Percentiles rank a stretch among this genome's conserved stretches.
phyloP scores from a whole-genome alignment of 2,797 vertebrate species.

The Crypturellus tataupa region DNA sequence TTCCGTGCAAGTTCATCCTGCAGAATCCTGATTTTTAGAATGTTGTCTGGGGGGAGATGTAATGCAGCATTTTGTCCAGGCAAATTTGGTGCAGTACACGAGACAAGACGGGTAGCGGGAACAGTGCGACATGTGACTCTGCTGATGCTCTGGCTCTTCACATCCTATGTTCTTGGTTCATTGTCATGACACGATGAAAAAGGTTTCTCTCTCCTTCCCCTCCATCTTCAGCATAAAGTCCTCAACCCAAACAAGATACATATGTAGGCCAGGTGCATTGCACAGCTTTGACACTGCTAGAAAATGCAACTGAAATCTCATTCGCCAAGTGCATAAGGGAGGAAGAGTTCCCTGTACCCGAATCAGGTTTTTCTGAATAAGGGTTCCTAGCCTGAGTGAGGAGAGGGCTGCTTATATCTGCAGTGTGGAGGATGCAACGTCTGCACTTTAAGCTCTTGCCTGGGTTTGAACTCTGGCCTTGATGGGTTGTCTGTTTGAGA shows the following conservation, averaged over 20 bases:
- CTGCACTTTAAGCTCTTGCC: background rate
- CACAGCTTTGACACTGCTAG: background rate
- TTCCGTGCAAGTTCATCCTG: background rate
- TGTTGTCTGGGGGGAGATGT: constrained; percentile 15
- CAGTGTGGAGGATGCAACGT: background rate
- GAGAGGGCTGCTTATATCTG: background rate
- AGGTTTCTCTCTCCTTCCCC: background rate
- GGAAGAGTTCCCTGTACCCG: background rate
- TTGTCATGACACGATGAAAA: background rate
- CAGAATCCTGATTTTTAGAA: background rate
- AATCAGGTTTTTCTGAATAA: background rate
- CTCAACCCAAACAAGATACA: background rate
- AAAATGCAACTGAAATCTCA: background rate
- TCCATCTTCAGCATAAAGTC: background rate
- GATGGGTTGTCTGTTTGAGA: background rate
- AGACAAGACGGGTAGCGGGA: background rate
- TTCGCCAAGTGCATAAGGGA: background rate
- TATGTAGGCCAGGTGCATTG: background rate
- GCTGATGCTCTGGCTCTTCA: background rate
- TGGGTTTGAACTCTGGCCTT: background rate
- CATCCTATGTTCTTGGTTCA: background rate
- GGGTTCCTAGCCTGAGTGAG: background rate
- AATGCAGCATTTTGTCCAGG: constrained; percentile 60
- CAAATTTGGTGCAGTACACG: background rate
- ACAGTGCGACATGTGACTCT: background rate